These are phyloP conservation scores for Rhipidura dahli DNA, from an alignment of 2,113 vertebrate species.

Conservation along the genomic window DNA sequence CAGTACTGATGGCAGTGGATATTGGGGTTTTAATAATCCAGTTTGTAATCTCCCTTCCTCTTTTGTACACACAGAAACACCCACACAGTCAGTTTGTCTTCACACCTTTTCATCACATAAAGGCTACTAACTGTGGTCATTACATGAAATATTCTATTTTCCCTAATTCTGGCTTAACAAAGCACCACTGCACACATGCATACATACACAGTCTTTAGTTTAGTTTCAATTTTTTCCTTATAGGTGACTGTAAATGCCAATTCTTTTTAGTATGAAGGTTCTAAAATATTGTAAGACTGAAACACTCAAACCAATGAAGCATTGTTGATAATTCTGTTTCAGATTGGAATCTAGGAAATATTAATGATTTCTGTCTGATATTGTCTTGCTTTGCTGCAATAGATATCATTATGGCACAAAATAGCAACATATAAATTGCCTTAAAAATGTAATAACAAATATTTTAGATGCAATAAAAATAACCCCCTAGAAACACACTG, in stretches of 20 bases:
- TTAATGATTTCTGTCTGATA: conserved; percentile 46
- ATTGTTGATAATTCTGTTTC: conserved; percentile 43
- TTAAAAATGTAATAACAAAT: conserved; percentile 30
- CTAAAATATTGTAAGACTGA: background rate
- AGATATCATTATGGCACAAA: conserved; percentile 11
- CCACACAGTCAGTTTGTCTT: background rate
- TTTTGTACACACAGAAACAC: background rate
- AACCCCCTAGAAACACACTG: background rate
- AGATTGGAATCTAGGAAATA: conserved; percentile 36
- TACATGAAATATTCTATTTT: background rate
- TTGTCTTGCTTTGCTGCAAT: conserved; percentile 36
- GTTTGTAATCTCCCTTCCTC: background rate
- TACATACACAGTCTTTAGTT: background rate
- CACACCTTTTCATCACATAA: background rate
- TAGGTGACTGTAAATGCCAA: background rate
- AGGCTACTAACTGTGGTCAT: background rate
- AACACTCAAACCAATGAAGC: conserved; percentile 44
- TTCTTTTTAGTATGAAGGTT: background rate
- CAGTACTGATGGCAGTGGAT: background rate
- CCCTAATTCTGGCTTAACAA: background rate
- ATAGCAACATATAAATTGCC: conserved; percentile 28
- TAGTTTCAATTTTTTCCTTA: background rate
- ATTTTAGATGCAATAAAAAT: background rate
- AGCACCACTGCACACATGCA: background rate
- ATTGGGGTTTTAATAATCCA: background rate